Evolutionary conservation across 92 coral and sea anemone species (phyloP), one percentile per base, ranked within the genome.

Genomic region (Actinernus sp.): DNA sequence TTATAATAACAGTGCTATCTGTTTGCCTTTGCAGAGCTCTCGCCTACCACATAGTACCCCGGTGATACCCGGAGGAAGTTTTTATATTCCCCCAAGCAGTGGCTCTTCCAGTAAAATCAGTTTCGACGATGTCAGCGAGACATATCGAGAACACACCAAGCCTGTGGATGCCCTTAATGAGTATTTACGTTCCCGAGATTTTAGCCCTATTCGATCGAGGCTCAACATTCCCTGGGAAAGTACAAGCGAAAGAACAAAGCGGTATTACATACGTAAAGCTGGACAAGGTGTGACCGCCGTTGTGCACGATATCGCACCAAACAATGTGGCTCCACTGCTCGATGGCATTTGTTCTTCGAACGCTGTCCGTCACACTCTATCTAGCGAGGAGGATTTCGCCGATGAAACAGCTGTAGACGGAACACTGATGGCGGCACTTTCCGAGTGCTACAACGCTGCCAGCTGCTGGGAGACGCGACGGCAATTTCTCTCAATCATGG

Each of bases 181-280:
- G 57, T 79, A 79, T 61, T 70, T 79, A 73, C 64, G 62, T 25
- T 70, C 73, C 23, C 74, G 81, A 45, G 81, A 79, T 36, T 32
- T 33, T 74, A 80, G 87, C 58, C 87, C 74, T 36, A 55, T 80
- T 58, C 75, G 74, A 34, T 79, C 86, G 28, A 79, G 80, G 77
- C 69, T 79, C 27, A 71, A 41, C 73, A 44, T 62, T 63, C 61
- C 80, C 25, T 36, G 64, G 86, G 78, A 71, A 19, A 73, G 23
- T 30, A 68, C 80, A 26, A 62, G 70, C 41, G 86, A 71, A 36
- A 79, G 67, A 58, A 77, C 69, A 11, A 70, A 79, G 34, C 74
- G 81, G 13, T 72, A 54, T 26, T 71, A 71, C 62, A 24, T 61
- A 50, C 68, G 81, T 37, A 71, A 80, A 72, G 81, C 81, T 49